A percentile compares a stretch with the other conserved stretches of the same genome.
Conservation (phyloP, 2,888 invertebrate species). For the Choristoneura rosaceana region DNA sequence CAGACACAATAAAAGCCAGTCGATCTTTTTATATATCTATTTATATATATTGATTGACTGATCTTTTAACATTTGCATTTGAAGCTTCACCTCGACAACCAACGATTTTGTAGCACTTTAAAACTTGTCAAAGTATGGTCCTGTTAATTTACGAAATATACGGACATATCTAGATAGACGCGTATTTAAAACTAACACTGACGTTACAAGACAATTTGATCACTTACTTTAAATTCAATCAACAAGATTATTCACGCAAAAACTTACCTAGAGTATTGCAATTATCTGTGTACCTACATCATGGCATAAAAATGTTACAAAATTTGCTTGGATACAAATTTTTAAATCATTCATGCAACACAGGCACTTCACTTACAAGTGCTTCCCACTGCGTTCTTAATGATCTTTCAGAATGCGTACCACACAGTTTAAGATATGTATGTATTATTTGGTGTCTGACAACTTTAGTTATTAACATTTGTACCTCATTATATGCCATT, state of each 20-base stretch:
- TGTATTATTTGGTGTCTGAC: slow-evolving; percentile 27
- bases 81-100: too few relatives aligned
- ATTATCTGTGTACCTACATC: slow-evolving; percentile 1
- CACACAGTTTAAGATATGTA: slow-evolving; percentile 16
- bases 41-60: too few relatives aligned
- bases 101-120: too few relatives aligned
- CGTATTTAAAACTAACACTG: too few relatives aligned
- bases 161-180: too few relatives aligned
- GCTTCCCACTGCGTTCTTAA: slow-evolving; percentile 44
- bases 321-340: slow-evolving; percentile 8
- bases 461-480: slow-evolving; percentile 36
- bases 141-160: too few relatives aligned
- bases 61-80: too few relatives aligned
- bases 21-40: too few relatives aligned
- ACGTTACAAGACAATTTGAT: background rate
- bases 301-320: slow-evolving; percentile 13
- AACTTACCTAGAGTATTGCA: background rate
- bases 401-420: slow-evolving; percentile 44
- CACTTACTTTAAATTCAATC: background rate
- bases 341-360: slow-evolving; percentile 27
- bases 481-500: slow-evolving; percentile 35
- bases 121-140: too few relatives aligned
- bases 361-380: slow-evolving; percentile 22
- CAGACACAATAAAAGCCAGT: too few relatives aligned
- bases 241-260: background rate